A percentile compares a stretch with the other conserved stretches of the same genome.
phyloP scores from a whole-genome alignment of 1,140 invertebrate genomes.

The Saccostrea glomerata region DNA sequence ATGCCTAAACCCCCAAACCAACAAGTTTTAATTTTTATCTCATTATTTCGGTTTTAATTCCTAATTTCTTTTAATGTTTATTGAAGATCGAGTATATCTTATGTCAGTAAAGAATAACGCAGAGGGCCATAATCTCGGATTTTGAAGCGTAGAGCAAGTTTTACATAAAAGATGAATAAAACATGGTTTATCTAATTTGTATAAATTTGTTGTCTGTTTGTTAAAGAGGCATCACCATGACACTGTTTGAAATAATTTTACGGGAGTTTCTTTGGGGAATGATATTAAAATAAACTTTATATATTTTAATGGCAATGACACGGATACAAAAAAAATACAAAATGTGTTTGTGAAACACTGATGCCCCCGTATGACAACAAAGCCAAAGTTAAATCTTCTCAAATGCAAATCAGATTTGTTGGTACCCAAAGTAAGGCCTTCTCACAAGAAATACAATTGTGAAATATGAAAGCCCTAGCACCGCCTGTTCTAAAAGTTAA shows the following conservation, averaged over 20 bases:
- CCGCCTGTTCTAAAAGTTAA: no score
- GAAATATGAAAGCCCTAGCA: no score
- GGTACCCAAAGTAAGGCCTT: no score
- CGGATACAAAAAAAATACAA: not conserved
- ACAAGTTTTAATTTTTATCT: not conserved
- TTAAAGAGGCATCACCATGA: not conserved
- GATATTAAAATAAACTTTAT: not conserved
- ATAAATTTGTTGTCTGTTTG: not conserved
- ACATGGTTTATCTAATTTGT: slow-evolving; percentile 7
- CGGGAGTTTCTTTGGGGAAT: slow-evolving; percentile 2
- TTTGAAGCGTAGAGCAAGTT: not conserved
- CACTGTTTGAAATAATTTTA: not conserved
- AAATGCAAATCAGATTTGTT: no score
- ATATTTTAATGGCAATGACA: not conserved
- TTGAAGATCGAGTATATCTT: not conserved
- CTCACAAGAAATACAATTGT: no score
- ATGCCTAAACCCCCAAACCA: not conserved
- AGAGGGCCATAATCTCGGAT: not conserved
- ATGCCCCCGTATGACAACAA: no score
- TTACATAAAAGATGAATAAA: slow-evolving; percentile 13
- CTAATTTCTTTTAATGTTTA: not conserved
- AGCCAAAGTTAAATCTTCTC: no score
- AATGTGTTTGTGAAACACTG: no score
- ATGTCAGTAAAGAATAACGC: no score
- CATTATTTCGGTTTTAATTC: not conserved